phyloP scores from a whole-genome alignment of 1,140 invertebrate genomes.

The Zaprionus gabonicus region DNA sequence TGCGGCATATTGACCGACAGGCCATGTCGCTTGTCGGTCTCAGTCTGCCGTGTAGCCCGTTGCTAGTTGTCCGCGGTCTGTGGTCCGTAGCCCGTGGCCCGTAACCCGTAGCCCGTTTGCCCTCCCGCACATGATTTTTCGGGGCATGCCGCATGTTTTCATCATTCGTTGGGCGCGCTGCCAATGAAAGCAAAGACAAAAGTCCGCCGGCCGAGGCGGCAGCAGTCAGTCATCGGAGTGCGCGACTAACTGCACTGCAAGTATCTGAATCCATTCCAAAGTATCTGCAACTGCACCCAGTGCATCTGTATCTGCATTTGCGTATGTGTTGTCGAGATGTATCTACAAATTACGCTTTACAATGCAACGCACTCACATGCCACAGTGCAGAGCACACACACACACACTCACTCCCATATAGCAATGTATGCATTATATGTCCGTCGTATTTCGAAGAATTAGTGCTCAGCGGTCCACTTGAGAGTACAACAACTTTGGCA shows the following conservation, averaged over 20 bases:
- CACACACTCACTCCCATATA: background rate
- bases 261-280: constrained; percentile 67
- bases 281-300: constrained; percentile 32
- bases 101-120: constrained; percentile 42
- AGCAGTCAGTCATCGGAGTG: constrained; percentile 64
- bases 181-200: constrained; percentile 72
- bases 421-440: constrained; percentile 8
- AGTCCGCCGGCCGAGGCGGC: constrained; percentile 53
- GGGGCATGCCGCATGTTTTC: constrained; percentile 69
- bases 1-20: constrained; percentile 60
- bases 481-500: constrained; percentile 24
- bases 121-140: constrained; percentile 56
- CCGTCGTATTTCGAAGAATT: constrained; percentile 17
- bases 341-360: constrained; percentile 26
- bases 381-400: background rate
- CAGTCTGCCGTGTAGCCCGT: constrained; percentile 1
- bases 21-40: constrained; percentile 33
- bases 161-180: constrained; percentile 76
- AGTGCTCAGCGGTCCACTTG: constrained; percentile 34
- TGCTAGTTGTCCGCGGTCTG: constrained; percentile 6
- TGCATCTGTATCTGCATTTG: constrained; percentile 4
- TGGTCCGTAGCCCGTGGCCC: constrained; percentile 6
- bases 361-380: constrained; percentile 21
- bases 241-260: constrained; percentile 60
- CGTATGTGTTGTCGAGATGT: constrained; percentile 11